Evolutionary conservation across 2,797 vertebrate genomes (phyloP).

Genomic region (Brotula barbata): DNA sequence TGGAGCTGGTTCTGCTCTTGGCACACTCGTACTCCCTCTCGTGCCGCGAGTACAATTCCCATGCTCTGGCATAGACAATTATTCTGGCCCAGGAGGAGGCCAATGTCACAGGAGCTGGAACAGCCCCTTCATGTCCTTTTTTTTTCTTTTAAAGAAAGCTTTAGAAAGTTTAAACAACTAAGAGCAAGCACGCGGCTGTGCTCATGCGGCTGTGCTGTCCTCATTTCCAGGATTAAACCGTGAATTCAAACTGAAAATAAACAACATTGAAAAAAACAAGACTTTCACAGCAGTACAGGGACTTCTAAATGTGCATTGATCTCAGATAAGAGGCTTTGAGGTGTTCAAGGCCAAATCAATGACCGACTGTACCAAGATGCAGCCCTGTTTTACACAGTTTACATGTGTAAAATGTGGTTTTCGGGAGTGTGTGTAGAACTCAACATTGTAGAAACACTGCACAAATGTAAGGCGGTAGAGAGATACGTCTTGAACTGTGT

Average conservation of each 20-base stretch:
- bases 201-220: too few relatives aligned
- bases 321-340: not conserved
- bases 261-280: slow-evolving; percentile 4
- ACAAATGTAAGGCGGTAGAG: too few relatives aligned
- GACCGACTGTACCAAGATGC: too few relatives aligned
- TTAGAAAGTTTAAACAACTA: too few relatives aligned
- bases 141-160: slow-evolving; percentile 6
- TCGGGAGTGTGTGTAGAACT: too few relatives aligned
- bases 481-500: too few relatives aligned
- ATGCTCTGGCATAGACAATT: slow-evolving; percentile 42
- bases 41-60: slow-evolving; percentile 46
- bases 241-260: slow-evolving; percentile 24
- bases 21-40: slow-evolving; percentile 41
- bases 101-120: slow-evolving; percentile 3
- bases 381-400: not conserved
- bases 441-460: too few relatives aligned
- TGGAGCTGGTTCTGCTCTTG: slow-evolving; percentile 38
- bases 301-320: slow-evolving; percentile 3
- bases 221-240: too few relatives aligned
- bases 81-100: slow-evolving; percentile 36
- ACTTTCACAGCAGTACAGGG: slow-evolving; percentile 2
- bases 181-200: too few relatives aligned
- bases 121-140: not conserved
- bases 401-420: not conserved
- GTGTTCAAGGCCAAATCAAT: slow-evolving; percentile 17